Conservation (phyloP, 2,888 invertebrate genomes). For the Arrhopalites spinosus region DNA sequence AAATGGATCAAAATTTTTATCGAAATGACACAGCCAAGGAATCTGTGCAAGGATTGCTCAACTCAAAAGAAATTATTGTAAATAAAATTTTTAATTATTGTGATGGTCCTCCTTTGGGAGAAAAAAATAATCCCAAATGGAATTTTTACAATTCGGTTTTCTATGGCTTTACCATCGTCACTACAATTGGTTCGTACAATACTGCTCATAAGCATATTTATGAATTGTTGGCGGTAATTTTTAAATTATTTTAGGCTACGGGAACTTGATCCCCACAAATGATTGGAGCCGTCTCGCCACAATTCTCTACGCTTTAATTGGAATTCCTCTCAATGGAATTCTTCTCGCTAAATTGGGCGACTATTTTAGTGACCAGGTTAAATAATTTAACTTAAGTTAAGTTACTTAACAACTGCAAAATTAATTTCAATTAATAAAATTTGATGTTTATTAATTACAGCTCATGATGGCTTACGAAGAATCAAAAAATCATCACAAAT, state of each 20-base stretch:
- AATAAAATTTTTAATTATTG: too few relatives aligned
- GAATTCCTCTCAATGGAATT: conserved; percentile 67
- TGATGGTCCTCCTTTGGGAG: too few relatives aligned
- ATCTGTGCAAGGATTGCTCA: too few relatives aligned
- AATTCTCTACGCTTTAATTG: conserved; percentile 54
- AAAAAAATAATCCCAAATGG: conserved; percentile 69
- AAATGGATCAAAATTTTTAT: too few relatives aligned
- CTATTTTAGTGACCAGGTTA: conserved; percentile 81
- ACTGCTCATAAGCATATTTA: too few relatives aligned
- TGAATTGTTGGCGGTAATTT: too few relatives aligned
- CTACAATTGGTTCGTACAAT: conserved; percentile 84
- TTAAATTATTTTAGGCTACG: too few relatives aligned
- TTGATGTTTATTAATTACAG: conserved; percentile 60
- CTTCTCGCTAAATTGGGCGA: conserved; percentile 79
- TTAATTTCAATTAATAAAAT: conserved; percentile 42
- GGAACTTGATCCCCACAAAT: conserved; percentile 54
- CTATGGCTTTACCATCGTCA: conserved; percentile 88
- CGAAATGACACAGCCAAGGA: too few relatives aligned
- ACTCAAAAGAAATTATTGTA: too few relatives aligned
- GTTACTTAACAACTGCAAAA: too few relatives aligned
- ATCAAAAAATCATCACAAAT: conserved; percentile 67
- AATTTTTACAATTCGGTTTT: conserved; percentile 90
- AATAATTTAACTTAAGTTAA: too few relatives aligned
- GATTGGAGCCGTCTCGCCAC: conserved; percentile 54
- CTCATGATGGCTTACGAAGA: conserved; percentile 77